phyloP scores from a whole-genome alignment of 2,113 vertebrate species.

The Dicrurus megarhynchus region DNA sequence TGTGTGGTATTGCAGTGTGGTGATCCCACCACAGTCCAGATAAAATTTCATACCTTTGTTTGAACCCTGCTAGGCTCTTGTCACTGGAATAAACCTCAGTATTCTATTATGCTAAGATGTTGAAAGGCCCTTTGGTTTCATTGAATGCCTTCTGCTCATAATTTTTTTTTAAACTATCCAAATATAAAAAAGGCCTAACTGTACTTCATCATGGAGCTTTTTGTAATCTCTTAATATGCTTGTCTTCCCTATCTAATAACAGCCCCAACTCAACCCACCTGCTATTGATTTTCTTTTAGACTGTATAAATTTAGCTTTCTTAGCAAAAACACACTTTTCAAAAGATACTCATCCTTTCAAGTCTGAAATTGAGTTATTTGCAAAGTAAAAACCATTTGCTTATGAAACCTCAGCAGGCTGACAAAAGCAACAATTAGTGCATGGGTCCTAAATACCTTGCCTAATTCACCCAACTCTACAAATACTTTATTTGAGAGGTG shows the following conservation, averaged over 20 bases:
- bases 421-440: background rate
- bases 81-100: background rate
- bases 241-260: background rate
- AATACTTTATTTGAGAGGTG: background rate
- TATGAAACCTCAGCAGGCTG: background rate
- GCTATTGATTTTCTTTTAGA: background rate
- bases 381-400: background rate
- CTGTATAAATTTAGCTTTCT: background rate
- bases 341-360: background rate
- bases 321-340: background rate
- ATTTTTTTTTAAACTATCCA: background rate
- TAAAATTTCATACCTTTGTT: background rate
- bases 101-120: background rate
- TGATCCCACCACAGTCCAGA: background rate
- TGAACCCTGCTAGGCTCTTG: background rate
- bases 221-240: background rate
- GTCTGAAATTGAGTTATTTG: background rate
- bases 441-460: background rate
- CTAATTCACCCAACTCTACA: background rate
- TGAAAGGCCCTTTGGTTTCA: background rate
- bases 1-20: background rate
- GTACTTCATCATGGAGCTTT: background rate
- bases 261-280: background rate
- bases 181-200: background rate
- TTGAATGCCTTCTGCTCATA: background rate